Base-by-base conservation (phyloP, 2,113 vertebrate species). In the Odontesthes bonariensis region DNA sequence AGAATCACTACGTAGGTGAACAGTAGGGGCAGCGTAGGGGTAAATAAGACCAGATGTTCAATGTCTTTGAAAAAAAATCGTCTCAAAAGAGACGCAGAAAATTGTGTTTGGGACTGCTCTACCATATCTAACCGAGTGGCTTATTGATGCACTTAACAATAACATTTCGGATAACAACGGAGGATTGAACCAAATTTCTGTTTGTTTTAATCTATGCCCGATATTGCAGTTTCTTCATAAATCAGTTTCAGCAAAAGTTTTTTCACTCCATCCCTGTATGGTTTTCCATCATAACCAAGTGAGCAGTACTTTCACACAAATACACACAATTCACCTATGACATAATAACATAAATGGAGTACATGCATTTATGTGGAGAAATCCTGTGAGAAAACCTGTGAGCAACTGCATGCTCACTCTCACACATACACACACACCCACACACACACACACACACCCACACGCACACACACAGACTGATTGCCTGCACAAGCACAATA, bases 401-500 rank as follows among this genome's bases (percentile, higher is more conserved):
- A 58, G 31, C 57, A 38, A n/a, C 55, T n/a, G 31, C 46, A 61
- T 51, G 38, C 6, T 16, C 27, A 3, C 27, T 27, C 27, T 27
- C 51, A 31, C 55, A 27, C 27, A 27, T 14, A 22, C 20, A 35
- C 9, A 67, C 3, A 81, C 53, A 79, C 63, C 61, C 31, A 32
- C 4, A 10, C 38, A 72, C 17, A 23, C 35, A 54, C 14, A 58
- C 22, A 52, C 8, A 60, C n/a, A 59, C 19, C n/a, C 20, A 35
- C 12, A 67, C 3, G 78, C 53, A 79, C 63, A 64, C 31, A 47
- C 32, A 22, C 19, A 74, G 40, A 81, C 27, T 75, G 66, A 79
- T 52, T 78, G 46, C 44, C 69, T 75, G 65, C 73, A 73, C 52
- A 65, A 68, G 75, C 74, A 82, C 73, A 82, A 81, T 65, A 79